Conservation (phyloP, 2,797 vertebrate species). For the Lutjanus argentimaculatus region DNA sequence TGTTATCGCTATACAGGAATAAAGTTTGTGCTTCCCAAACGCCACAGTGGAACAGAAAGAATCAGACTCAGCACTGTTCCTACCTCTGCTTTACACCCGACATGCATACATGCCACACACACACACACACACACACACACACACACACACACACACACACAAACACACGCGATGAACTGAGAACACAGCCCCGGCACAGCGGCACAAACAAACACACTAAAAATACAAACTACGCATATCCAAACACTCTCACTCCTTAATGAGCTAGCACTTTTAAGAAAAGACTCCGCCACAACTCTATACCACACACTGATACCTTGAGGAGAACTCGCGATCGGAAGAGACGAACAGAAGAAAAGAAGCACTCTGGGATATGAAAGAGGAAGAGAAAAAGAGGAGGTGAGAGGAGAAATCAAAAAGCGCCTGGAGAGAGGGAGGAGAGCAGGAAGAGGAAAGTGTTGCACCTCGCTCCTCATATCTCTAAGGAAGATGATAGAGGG, state of each 20-base stretch:
- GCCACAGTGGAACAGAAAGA: slow-evolving; percentile 83
- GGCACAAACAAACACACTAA: slow-evolving; percentile 89
- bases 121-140: slow-evolving; percentile 55
- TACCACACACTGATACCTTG: slow-evolving; percentile 87
- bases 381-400: slow-evolving; percentile 79
- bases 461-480: slow-evolving; percentile 86
- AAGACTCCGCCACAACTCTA: slow-evolving; percentile 81
- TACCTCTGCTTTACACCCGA: slow-evolving; percentile 76
- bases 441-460: slow-evolving; percentile 86
- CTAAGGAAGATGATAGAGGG: slow-evolving; percentile 86
- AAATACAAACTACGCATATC: slow-evolving; percentile 90
- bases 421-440: slow-evolving; percentile 84
- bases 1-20: slow-evolving; percentile 81
- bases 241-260: slow-evolving; percentile 89
- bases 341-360: slow-evolving; percentile 82
- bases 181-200: slow-evolving; percentile 83
- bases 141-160: slow-evolving; percentile 63
- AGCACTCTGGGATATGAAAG: slow-evolving; percentile 83
- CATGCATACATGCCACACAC: slow-evolving; percentile 70
- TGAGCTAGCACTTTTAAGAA: slow-evolving; percentile 89
- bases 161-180: slow-evolving; percentile 69
- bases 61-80: slow-evolving; percentile 85
- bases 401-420: slow-evolving; percentile 85
- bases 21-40: slow-evolving; percentile 81
- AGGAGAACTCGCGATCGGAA: slow-evolving; percentile 87